Evolutionary conservation across 2,888 invertebrate species (phyloP), one percentile per base, ranked within the genome.

Genomic region (Pseudeuparius sepicola): DNA sequence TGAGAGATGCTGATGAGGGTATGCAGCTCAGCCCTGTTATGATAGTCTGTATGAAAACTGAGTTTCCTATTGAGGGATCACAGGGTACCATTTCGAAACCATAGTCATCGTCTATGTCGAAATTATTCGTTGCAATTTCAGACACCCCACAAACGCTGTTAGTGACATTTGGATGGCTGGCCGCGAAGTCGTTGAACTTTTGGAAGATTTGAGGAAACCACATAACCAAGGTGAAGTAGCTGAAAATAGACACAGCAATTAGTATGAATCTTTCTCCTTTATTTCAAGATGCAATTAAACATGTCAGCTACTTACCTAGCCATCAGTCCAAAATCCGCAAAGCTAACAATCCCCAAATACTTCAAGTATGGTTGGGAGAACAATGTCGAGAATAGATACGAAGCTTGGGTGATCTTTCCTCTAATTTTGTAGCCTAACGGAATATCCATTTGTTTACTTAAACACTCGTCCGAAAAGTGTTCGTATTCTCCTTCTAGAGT

Each of bases 171-270:
- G 58, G 57, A 52, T 66, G 61, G 26, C 61, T 45, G 4, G 56
- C 53, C 9, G 66, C 58, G 53, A 64, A 73, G 57, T 68, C 65
- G 33, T 70, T 68, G 60, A 71, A 73, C 41, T 76, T 55, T 59
- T 72, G 71, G 54, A 78, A 78, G 39, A 79, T 63, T 50, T 78
- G 76, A 26, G 78, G 78, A 56, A 78, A 77, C 78, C 78, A 79
- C 71, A 79, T 70, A 63, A 72, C 70, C 42, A 73, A 54, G 0
- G 73, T 73, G 55, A 71, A 73, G 55, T 73, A 73, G 47, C 73
- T 73, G 54, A 4, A 53, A 58, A 37, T 24, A 26, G 31, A n/a
- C n/a, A n/a, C n/a, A n/a, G n/a, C n/a, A n/a, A n/a, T n/a, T n/a
- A n/a, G n/a, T n/a, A n/a, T n/a, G n/a, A n/a, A n/a, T n/a, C n/a